Evolutionary conservation across 2,113 vertebrate species (phyloP), one percentile per base, ranked within the genome.

Genomic region (Antennarius striatus): DNA sequence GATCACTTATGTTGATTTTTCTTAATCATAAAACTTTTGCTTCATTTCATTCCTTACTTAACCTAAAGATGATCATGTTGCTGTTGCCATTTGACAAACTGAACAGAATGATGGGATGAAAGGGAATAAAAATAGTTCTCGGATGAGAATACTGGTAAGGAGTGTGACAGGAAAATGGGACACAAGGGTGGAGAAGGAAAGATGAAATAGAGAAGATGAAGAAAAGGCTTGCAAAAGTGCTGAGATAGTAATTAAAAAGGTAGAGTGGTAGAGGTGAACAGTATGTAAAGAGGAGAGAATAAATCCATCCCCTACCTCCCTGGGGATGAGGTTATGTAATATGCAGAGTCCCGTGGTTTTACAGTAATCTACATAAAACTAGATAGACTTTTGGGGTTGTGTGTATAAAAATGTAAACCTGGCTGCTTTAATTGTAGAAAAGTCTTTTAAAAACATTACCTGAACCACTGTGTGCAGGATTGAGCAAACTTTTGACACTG

Each of bases 201-300:
- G 30, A 67, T 52, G 49, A 65, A 32, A 45, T 51, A 62, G 22
- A 22, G 22, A 68, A 40, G 29, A 5, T 42, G 17, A 3, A 17
- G 55, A 14, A 53, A 59, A 55, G 54, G 68, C 61, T 62, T 42
- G 6, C 1, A 36, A 36, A 61, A 53, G 63, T 30, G 62, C 32
- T 63, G 63, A 59, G 63, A 52, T 49, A 73, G 59, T 51, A 80
- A 83, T 82, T 76, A 78, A 82, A 71, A 75, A 59, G 29, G 66
- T 63, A 39, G 61, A 53, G 53, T 36, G 22, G 15, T 36, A 12
- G 56, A 68, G 52, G 46, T 57, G 49, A 66, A 53, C 58, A 39
- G 45, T 71, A 54, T 62, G 43, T 59, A 71, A 56, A 3, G 11
- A 64, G 59, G 39, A 56, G 49, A 29, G 65, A 62, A 54, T n/a